Conservation (phyloP, 1,140 invertebrate species). For the Lasioglossum albipes region DNA sequence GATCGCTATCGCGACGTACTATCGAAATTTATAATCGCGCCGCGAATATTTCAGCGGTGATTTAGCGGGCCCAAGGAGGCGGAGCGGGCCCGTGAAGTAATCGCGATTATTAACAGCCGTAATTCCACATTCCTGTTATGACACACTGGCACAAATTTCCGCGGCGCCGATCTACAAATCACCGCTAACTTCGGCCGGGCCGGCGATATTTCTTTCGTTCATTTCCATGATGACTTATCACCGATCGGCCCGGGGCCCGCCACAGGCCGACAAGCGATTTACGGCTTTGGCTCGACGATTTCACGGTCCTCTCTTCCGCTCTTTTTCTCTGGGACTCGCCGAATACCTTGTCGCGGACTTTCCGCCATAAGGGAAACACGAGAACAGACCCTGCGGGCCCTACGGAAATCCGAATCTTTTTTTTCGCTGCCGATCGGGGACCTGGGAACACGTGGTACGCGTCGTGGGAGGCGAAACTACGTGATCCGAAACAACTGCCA, state of each 20-base stretch:
- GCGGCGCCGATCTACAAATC: constrained; percentile 25
- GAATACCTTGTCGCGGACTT: not conserved
- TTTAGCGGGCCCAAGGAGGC: constrained; percentile 20
- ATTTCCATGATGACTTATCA: not conserved
- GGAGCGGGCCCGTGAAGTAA: constrained; percentile 1
- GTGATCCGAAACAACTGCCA: not conserved
- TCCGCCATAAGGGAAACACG: constrained; percentile 6
- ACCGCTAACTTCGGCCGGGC: not conserved
- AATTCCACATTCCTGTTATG: constrained; percentile 33
- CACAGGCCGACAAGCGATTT: not conserved
- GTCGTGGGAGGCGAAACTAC: not conserved
- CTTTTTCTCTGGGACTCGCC: too few relatives aligned
- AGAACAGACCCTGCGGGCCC: not conserved
- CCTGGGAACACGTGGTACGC: constrained; percentile 12
- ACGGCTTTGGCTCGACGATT: not conserved
- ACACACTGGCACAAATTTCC: constrained; percentile 51
- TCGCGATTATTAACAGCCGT: constrained; percentile 23
- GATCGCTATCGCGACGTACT: constrained; percentile 36
- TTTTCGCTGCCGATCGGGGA: not conserved
- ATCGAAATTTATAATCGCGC: constrained; percentile 44
- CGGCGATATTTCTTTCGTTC: not conserved
- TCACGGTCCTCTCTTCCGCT: not conserved
- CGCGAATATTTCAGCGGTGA: constrained; percentile 40
- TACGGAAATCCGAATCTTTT: constrained; percentile 14
- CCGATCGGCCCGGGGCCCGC: not conserved